These are phyloP conservation scores for Melanerpes formicivorus DNA, from an alignment of 2,113 vertebrate species.

Conservation along the genomic window DNA sequence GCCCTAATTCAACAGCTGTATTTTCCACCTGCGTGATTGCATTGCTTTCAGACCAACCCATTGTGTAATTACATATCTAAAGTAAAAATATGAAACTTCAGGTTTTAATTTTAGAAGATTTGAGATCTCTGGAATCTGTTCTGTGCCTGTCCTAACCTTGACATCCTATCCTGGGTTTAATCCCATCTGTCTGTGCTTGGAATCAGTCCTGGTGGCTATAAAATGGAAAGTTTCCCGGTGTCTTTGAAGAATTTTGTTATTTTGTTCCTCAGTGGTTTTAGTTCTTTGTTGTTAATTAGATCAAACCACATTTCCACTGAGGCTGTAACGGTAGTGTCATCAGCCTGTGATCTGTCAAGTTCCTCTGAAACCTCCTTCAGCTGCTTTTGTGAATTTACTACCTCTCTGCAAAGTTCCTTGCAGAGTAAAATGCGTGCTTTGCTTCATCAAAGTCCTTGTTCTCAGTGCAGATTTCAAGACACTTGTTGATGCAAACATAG, in stretches of 20 bases:
- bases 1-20: constrained; percentile 36
- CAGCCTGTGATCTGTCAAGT: constrained; percentile 64
- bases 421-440: constrained; percentile 47
- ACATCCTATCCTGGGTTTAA: not conserved
- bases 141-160: not conserved
- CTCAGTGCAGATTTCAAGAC: constrained; percentile 40
- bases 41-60: not conserved
- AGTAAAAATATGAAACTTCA: not conserved
- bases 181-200: not conserved
- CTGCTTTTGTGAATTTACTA: constrained; percentile 60
- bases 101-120: not conserved
- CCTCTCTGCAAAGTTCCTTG: constrained; percentile 58
- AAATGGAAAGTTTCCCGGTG: constrained; percentile 47
- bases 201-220: constrained; percentile 18
- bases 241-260: constrained; percentile 61
- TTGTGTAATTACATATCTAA: not conserved
- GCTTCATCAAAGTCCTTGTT: constrained; percentile 61
- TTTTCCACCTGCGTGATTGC: constrained; percentile 27
- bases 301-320: constrained; percentile 62
- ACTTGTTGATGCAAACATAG: constrained; percentile 19
- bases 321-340: constrained; percentile 50
- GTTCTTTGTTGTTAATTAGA: constrained; percentile 69
- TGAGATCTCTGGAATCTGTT: not conserved
- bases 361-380: constrained; percentile 62
- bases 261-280: constrained; percentile 62